These are phyloP conservation scores for Macquaria australasica DNA, from an alignment of 2,113 vertebrate species.

Conservation along the genomic window DNA sequence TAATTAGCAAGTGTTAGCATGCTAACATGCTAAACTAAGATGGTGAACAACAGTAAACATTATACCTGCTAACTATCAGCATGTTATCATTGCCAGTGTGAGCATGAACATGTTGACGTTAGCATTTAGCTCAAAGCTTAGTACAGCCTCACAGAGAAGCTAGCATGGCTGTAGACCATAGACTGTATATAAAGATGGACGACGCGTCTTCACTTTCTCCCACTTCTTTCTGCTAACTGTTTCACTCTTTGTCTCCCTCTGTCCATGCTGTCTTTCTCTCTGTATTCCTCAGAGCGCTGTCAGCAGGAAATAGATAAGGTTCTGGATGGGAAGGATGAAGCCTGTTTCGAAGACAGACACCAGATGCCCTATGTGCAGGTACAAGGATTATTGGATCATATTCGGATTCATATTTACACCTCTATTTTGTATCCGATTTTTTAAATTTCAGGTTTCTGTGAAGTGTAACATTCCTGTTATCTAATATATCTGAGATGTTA, in stretches of 20 bases:
- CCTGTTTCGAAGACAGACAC: constrained; percentile 53
- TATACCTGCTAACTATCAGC: no score
- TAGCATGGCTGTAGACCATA: no score
- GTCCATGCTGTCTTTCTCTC: background rate
- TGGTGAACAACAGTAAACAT: no score
- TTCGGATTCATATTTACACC: background rate
- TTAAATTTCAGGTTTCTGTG: background rate
- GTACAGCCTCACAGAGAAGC: no score
- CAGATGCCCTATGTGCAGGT: constrained; percentile 63
- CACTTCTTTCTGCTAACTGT: background rate
- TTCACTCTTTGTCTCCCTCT: background rate
- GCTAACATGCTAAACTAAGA: no score
- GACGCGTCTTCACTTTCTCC: no score
- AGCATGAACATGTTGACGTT: no score
- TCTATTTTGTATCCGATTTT: background rate
- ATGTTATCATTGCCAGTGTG: no score
- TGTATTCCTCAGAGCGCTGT: constrained; percentile 36
- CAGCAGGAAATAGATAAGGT: constrained; percentile 57
- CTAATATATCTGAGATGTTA: background rate
- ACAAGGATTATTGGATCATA: background rate
- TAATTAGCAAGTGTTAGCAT: no score
- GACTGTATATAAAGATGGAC: no score
- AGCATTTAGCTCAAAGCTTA: no score
- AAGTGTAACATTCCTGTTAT: background rate
- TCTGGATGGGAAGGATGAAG: constrained; percentile 38